Evolutionary conservation across 2,888 invertebrate species (phyloP), one percentile per base, ranked within the genome.

Genomic region (Dinocampus coccinellae): DNA sequence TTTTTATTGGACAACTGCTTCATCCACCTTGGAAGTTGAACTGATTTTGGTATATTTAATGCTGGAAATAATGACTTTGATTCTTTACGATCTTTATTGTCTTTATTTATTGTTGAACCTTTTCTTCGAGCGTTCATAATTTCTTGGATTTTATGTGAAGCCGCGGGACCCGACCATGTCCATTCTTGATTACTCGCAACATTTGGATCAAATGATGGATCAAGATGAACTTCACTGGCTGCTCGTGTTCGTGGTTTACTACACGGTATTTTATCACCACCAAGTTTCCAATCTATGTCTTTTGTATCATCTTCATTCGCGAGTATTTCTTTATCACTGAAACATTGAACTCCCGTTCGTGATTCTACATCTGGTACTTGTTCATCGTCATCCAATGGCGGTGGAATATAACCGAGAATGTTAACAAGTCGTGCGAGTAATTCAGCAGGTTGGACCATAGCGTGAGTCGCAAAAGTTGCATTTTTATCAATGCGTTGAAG

Each of bases 401-500:
- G 86, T 1, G 87, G 87, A 58, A 87, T 84, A 69, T 87, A 92
- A 24, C 94, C 94, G 70, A 95, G 86, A 11, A 95, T 94, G 79
- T 93, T 93, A 0, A 95, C 94, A 55, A 96, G 92, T 83, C 93
- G 91, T 0, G 94, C 92, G 68, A 95, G 84, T 1, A 96, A 84
- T 82, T 94, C 94, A 6, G 93, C 93, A 7, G 94, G 94, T 80
- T 94, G 92, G 0, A 94, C 91, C 76, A 93, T 90, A 10, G 92
- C 92, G 74, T 92, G 91, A 0, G 92, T 91, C 22, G 92, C 91
- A 82, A 94, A 94, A 0, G 95, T 95, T 74, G 92, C 92, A 77
- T 92, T 92, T 80, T 93, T 93, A 84, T 96, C 94, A 76, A 95
- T 94, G 53, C 92, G 91, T 72, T 92, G 90, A 57, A 96, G 88